Conservation (phyloP, 2,113 vertebrate species). For the Callospermophilus lateralis region DNA sequence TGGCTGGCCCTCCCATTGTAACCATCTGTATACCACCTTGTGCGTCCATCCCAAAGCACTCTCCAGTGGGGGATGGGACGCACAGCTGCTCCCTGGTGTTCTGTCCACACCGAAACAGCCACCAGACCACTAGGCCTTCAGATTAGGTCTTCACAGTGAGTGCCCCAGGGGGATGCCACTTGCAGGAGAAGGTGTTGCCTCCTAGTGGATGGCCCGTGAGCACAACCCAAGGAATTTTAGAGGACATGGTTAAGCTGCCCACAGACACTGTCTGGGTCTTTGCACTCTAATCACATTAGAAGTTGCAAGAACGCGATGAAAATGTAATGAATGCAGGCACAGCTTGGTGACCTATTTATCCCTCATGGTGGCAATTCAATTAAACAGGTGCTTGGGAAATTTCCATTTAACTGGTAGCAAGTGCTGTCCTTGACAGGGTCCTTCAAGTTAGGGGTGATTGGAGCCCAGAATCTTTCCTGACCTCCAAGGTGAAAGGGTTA, state of each 20-base stretch:
- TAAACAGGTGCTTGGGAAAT: slow-evolving; percentile 30
- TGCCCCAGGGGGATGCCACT: background rate
- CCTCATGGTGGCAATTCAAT: background rate
- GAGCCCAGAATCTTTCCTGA: background rate
- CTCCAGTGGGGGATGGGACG: too few species aligned
- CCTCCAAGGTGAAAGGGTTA: background rate
- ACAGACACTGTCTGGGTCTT: slow-evolving; percentile 43
- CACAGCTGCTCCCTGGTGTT: background rate
- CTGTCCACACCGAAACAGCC: background rate
- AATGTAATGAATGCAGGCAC: slow-evolving; percentile 20
- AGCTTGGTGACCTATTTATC: slow-evolving; percentile 52
- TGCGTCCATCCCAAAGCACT: background rate
- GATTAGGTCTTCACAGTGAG: background rate
- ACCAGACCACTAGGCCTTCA: background rate
- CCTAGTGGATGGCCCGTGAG: slow-evolving; percentile 10
- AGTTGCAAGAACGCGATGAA: background rate
- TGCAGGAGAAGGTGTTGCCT: background rate
- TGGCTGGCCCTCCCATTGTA: background rate
- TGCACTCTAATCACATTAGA: slow-evolving; percentile 26
- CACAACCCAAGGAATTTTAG: slow-evolving; percentile 5
- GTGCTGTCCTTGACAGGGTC: background rate
- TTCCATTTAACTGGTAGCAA: slow-evolving; percentile 32
- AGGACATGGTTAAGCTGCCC: background rate
- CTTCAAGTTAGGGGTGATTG: background rate
- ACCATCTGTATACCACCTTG: background rate